phyloP scores from a whole-genome alignment of 53 echinoderm and acorn worm genomes.

The Holothuria leucospilota region DNA sequence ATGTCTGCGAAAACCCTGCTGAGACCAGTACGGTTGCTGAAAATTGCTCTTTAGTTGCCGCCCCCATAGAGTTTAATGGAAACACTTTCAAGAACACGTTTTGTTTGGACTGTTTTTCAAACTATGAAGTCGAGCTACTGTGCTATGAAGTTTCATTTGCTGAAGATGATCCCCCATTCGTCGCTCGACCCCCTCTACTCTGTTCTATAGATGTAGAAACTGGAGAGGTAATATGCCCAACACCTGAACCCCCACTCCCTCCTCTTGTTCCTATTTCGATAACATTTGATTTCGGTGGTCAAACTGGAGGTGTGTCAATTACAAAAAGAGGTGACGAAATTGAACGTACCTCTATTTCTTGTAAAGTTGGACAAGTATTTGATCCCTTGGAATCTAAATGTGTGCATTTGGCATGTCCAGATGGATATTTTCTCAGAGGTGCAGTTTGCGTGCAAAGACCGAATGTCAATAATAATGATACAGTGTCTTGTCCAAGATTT shows the following conservation, averaged over 20 bases:
- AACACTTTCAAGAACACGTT: slow-evolving; percentile 1
- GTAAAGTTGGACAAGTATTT: slow-evolving; percentile 15
- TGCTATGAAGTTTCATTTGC: no score
- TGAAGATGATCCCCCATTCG: no score
- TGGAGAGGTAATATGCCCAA: not conserved
- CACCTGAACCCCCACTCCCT: not conserved
- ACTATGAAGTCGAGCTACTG: no score
- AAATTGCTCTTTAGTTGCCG: slow-evolving; percentile 30
- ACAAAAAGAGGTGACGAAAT: not conserved
- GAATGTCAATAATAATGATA: not conserved
- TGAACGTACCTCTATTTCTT: not conserved
- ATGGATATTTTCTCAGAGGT: not conserved
- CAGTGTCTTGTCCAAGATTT: not conserved
- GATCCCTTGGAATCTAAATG: slow-evolving; percentile 21
- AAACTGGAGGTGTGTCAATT: slow-evolving; percentile 7
- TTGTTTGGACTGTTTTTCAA: slow-evolving; percentile 1
- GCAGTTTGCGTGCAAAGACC: not conserved
- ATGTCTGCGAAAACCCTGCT: not conserved
- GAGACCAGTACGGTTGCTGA: not conserved
- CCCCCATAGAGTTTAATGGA: not conserved
- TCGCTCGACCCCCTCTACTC: not conserved
- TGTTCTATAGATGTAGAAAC: not conserved
- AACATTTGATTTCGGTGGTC: slow-evolving; percentile 13
- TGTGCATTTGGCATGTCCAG: slow-evolving; percentile 6
- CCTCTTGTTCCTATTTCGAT: slow-evolving; percentile 26